Base-by-base conservation (phyloP, 2,797 vertebrate genomes). In the Eptatretus atami region DNA sequence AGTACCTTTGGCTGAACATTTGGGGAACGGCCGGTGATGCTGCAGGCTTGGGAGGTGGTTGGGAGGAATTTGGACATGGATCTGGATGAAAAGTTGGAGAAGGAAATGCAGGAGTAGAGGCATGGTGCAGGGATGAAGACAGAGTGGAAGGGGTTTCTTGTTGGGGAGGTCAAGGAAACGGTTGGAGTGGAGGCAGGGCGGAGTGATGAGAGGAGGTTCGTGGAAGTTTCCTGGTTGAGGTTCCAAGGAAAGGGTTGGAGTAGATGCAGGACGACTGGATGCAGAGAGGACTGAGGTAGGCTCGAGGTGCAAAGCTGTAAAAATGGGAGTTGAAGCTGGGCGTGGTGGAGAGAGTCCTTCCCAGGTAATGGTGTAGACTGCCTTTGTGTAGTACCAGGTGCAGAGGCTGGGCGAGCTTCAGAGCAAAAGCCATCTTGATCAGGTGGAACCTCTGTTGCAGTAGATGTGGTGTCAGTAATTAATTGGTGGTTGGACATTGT, bases 41-140 rank as follows among this genome's bases (percentile, higher is more conserved):
- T 98, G 66, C 82, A 80, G 65, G 87, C 86, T 69, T 85, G 83
- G 55, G 86, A 90, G 0, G 85, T 81, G 52, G 79, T 79, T 67
- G 82, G 77, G 54, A 83, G 84, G 65, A 83, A 83, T 1, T 8
- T 4, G 31, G 31, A 44, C 31, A 44, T 6, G 12, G 8, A 12
- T 52, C 13, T 44, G 15, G 13, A 44, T 52, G 54, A 63, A 12
- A 11, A 52, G 64, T 6, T 55, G 53, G 3, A 54, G 52, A 53
- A 15, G 19, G 24, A 53, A 19, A 63, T 14, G 53, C 15, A 65
- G 12, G 54, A 60, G 55, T 15, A 60, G 55, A 60, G 55, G 19
- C 15, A 60, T 15, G 19, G 55, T 15, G 55, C 3, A 4, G 19
- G 19, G 55, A 60, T 15, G 55, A 60, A 24, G 19, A 60, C 15